Evolutionary conservation across 2,797 vertebrate genomes (phyloP).

Genomic region (Menidia menidia): DNA sequence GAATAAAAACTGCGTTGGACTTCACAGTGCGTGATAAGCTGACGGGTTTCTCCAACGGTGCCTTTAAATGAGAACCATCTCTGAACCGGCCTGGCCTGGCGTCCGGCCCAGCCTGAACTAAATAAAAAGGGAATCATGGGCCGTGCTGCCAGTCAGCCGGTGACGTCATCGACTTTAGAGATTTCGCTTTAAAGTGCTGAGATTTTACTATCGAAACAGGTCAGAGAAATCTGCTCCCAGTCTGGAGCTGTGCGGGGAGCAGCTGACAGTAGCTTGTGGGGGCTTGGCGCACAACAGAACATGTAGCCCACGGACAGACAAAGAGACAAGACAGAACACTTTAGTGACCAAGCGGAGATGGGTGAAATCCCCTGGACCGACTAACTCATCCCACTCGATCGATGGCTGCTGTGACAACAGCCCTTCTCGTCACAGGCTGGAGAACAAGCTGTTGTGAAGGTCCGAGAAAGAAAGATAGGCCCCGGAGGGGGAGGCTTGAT

Average conservation of each 20-base stretch:
- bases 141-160: background rate
- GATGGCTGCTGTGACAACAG: constrained; percentile 79
- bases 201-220: constrained; percentile 8
- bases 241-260: constrained; percentile 15
- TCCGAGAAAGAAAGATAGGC: constrained; percentile 75
- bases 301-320: constrained; percentile 61
- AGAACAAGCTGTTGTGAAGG: constrained; percentile 79
- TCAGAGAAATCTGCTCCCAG: background rate
- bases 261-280: constrained; percentile 40
- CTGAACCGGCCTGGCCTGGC: background rate
- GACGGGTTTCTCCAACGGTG: background rate
- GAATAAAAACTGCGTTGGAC: background rate
- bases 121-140: background rate
- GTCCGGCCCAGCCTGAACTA: background rate
- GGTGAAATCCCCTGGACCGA: constrained; percentile 69
- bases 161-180: constrained; percentile 10
- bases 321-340: constrained; percentile 65
- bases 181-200: background rate
- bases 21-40: too few species aligned
- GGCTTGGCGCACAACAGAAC: constrained; percentile 49
- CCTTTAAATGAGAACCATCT: background rate
- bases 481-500: constrained; percentile 74
- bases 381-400: constrained; percentile 77
- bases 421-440: constrained; percentile 72
- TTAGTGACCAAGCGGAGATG: constrained; percentile 66